Percentiles rank a stretch among this genome's conserved stretches.
phyloP scores from a whole-genome alignment of 2,113 vertebrate genomes.

The Emberiza fucata region DNA sequence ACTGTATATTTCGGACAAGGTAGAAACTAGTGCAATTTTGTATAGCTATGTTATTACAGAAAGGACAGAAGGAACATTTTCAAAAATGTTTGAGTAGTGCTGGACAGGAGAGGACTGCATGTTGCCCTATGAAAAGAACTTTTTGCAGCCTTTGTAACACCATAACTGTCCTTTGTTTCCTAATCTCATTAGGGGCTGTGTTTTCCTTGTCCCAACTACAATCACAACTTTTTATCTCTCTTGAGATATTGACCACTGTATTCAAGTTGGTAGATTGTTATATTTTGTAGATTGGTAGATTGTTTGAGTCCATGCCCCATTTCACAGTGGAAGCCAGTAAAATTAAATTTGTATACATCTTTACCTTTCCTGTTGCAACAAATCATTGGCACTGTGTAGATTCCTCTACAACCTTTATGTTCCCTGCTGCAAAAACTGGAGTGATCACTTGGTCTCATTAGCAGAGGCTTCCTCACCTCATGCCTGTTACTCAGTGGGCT shows the following conservation, averaged over 20 bases:
- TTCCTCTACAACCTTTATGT: background rate
- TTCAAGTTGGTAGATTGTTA: background rate
- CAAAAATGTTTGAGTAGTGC: background rate
- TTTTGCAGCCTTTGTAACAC: background rate
- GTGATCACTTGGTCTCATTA: background rate
- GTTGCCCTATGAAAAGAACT: background rate
- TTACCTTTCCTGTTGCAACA: accelerated
- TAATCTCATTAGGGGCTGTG: background rate
- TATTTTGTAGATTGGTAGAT: background rate
- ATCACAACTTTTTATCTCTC: accelerated
- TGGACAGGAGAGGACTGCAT: background rate
- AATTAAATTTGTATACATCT: background rate
- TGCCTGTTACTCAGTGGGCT: background rate
- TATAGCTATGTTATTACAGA: background rate
- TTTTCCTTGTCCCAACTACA: background rate
- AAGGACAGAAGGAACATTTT: background rate
- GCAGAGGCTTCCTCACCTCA: background rate
- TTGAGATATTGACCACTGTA: background rate
- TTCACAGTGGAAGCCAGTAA: background rate
- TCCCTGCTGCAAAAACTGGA: background rate
- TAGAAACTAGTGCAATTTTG: background rate
- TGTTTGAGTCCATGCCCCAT: background rate
- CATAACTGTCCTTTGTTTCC: background rate
- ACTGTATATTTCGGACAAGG: background rate
- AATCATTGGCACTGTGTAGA: background rate